A percentile compares a stretch with the other conserved stretches of the same genome.
Conservation (phyloP, 2,113 vertebrate species). For the Alligator mississippiensis region DNA sequence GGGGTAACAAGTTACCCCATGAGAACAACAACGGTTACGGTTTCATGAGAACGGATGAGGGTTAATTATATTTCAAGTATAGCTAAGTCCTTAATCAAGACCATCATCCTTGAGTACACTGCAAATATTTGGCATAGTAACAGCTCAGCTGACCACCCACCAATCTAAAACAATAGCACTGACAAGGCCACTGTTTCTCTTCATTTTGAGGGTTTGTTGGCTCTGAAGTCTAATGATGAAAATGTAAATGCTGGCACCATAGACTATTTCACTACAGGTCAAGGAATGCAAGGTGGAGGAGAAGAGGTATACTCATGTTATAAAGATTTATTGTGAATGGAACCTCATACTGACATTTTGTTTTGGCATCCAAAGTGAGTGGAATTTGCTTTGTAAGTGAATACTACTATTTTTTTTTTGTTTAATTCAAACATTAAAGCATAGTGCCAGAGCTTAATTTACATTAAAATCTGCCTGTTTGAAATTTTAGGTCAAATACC, state of each 20-base stretch:
- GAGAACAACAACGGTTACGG: too few species aligned
- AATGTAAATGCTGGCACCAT: too few species aligned
- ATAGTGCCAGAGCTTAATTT: neutral
- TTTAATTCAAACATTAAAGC: fast-evolving
- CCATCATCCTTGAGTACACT: neutral
- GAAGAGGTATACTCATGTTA: neutral
- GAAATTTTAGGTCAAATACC: neutral
- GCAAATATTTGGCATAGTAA: neutral
- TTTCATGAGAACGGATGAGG: too few species aligned
- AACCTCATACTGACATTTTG: neutral
- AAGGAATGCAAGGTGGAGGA: fast-evolving
- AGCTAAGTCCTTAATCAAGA: too few species aligned
- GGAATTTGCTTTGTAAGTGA: neutral
- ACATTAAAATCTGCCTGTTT: neutral
- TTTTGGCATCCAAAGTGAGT: neutral
- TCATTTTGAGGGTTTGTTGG: too few species aligned
- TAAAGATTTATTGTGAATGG: neutral
- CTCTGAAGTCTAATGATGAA: too few species aligned
- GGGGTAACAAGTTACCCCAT: too few species aligned
- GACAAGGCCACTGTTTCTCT: too few species aligned
- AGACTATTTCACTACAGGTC: too few species aligned
- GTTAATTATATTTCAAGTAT: too few species aligned
- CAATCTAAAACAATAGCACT: too few species aligned
- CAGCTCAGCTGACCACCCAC: neutral
- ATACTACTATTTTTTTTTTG: neutral